phyloP scores from a whole-genome alignment of 2,113 vertebrate genomes.

The Tamias sibiricus region DNA sequence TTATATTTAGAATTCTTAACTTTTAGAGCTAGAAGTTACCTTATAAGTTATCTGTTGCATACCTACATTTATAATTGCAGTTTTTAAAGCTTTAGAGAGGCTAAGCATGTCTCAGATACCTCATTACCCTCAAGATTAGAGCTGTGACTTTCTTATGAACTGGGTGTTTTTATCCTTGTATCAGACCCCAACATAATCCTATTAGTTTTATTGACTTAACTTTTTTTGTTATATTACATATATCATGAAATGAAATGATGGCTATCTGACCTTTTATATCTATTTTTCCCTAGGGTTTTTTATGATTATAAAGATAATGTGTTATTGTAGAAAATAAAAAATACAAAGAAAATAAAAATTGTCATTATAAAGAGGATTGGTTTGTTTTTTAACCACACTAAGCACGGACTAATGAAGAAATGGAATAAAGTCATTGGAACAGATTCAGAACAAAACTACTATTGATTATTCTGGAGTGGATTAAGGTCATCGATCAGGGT shows the following conservation, averaged over 20 bases:
- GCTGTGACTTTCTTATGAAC: neutral
- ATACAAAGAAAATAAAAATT: slow-evolving; percentile 37
- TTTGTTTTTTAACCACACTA: neutral
- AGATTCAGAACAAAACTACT: neutral
- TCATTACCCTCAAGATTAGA: neutral
- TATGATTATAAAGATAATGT: slow-evolving; percentile 47
- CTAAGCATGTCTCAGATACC: neutral
- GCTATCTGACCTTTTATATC: neutral
- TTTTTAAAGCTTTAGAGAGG: neutral
- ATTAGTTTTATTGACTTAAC: neutral
- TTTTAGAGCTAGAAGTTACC: neutral
- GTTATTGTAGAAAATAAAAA: slow-evolving; percentile 7
- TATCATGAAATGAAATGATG: neutral
- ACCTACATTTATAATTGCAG: neutral
- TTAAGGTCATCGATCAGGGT: neutral
- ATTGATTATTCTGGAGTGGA: neutral
- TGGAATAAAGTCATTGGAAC: neutral
- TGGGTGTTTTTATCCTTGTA: slow-evolving; percentile 12
- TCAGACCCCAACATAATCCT: neutral
- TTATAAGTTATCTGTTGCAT: neutral
- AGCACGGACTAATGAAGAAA: neutral
- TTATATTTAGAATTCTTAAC: slow-evolving; percentile 50
- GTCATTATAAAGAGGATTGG: neutral
- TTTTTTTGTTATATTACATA: neutral
- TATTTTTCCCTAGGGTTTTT: neutral